Conservation (phyloP, 1,140 invertebrate species). For the Maconellicoccus hirsutus region DNA sequence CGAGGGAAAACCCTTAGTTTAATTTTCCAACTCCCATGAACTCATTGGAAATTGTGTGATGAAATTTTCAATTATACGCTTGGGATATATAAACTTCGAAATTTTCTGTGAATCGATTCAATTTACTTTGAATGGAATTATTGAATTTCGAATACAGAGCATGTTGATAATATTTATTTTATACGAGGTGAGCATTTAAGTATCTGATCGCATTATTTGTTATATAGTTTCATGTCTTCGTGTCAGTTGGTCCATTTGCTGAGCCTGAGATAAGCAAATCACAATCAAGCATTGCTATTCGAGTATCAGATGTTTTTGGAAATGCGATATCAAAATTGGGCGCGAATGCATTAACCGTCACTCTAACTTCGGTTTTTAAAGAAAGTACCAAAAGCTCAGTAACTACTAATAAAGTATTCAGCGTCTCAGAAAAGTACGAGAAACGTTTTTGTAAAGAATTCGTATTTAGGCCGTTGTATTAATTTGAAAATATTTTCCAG, state of each 20-base stretch:
- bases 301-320: background rate
- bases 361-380: background rate
- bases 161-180: too few relatives aligned
- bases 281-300: background rate
- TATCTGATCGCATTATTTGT: background rate
- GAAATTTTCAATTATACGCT: background rate
- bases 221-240: background rate
- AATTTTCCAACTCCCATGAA: background rate
- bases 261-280: background rate
- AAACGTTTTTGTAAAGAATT: background rate
- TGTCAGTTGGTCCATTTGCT: background rate
- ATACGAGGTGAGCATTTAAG: too few relatives aligned
- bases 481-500: constrained; percentile 30
- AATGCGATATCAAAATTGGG: background rate
- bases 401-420: background rate
- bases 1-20: too few relatives aligned
- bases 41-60: background rate
- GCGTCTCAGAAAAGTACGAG: background rate
- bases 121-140: too few relatives aligned
- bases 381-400: background rate
- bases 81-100: constrained; percentile 1
- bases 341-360: background rate
- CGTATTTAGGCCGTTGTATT: background rate
- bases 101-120: background rate
- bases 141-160: too few relatives aligned